These are phyloP conservation scores for Diorhabda sublineata DNA, from an alignment of 1,140 invertebrate species.

Conservation along the genomic window DNA sequence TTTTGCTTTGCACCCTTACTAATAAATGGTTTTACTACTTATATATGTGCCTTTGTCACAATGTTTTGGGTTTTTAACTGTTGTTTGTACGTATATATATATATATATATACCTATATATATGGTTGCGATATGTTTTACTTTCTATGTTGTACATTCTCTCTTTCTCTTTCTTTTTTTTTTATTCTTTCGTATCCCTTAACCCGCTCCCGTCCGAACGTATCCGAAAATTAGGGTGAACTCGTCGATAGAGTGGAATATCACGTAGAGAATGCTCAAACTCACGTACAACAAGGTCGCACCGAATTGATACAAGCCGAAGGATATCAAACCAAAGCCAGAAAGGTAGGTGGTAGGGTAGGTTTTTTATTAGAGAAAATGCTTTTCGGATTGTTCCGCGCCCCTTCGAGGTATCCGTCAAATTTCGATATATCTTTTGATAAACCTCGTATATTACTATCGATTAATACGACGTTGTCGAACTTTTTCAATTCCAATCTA, in stretches of 20 bases:
- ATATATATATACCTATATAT: constrained; percentile 1
- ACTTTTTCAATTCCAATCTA: no score
- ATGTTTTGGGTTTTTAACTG: constrained; percentile 29
- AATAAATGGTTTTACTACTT: constrained; percentile 45
- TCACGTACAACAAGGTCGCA: constrained; percentile 74
- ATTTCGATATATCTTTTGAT: no score
- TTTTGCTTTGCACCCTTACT: constrained; percentile 26
- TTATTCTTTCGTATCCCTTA: constrained; percentile 22
- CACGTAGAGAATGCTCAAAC: constrained; percentile 78
- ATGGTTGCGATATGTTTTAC: constrained; percentile 22
- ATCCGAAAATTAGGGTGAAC: constrained; percentile 67
- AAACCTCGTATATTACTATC: no score
- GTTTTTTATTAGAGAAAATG: constrained; percentile 4
- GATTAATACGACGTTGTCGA: no score
- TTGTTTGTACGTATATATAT: constrained; percentile 25
- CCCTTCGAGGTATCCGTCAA: no score
- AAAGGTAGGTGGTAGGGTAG: constrained; percentile 63
- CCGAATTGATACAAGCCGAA: constrained; percentile 73
- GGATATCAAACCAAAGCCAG: constrained; percentile 82
- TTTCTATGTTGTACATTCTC: constrained; percentile 21
- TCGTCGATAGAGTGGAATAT: constrained; percentile 89
- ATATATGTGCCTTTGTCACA: constrained; percentile 43
- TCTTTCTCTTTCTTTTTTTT: constrained; percentile 29
- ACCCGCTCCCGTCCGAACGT: constrained; percentile 23
- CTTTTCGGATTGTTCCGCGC: not conserved